Base-by-base conservation (phyloP, 2,113 vertebrate species). In the Natator depressus region DNA sequence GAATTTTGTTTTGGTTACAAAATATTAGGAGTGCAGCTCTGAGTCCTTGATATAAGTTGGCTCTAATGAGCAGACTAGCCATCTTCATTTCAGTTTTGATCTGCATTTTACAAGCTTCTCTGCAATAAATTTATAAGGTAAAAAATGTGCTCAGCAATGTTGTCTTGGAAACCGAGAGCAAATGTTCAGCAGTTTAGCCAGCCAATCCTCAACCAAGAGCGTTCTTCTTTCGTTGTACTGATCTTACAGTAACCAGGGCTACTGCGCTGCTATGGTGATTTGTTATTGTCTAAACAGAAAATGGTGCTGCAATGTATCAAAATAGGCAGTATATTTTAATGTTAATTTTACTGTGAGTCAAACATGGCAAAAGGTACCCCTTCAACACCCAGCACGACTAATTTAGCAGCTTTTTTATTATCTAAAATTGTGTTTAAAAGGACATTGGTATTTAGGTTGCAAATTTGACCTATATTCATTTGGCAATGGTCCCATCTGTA, bases 261-360 rank as follows among this genome's bases (percentile, higher is more conserved):
- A 49, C 95, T 50, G 72, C 76, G 93, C 94, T 96, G 97, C 97
- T 93, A 25, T 96, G 91, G 96, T 87, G 96, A 98, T 95, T 89
- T 62, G 59, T 89, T 96, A 85, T 72, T 96, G 88, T 96, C 93
- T 80, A 92, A 97, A 97, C 96, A 98, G 93, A 96, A 84, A 81
- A 53, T 62, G 93, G 89, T 94, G 93, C 93, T 83, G 91, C 91
- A 87, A 22, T 93, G n/a, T 79, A 53, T 92, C 84, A 96, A 95
- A 93, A 90, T 31, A 69, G 35, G 65, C 94, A 76, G 86, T 57
- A 82, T 49, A 81, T 16, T 42, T 42, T 42, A 42, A 5, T 55
- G 85, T 89, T 96, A 47, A 80, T 57, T 97, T 94, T 82, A 57
- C 87, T 75, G 80, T 53, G 50, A 57, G 92, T 91, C 11, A 42